Evolutionary conservation across 2,113 vertebrate genomes (phyloP), one percentile per base, ranked within the genome.

Genomic region (Varanus salvator): DNA sequence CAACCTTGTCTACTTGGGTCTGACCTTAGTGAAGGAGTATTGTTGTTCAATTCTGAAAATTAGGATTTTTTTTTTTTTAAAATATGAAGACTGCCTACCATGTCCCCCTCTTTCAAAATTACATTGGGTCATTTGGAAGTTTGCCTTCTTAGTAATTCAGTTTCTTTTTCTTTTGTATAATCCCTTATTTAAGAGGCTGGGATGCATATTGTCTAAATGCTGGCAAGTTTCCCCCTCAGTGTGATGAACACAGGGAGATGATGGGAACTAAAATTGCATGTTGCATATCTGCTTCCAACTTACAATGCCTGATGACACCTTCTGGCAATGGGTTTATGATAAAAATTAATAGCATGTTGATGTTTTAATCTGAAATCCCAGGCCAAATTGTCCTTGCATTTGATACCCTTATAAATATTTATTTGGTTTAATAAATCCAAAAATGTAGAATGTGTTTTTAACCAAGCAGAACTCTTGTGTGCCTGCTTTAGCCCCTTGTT

Each of bases 401-500:
- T 60, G 21, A 89, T 90, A 80, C 83, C 69, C 0, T 4, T 23
- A 1, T 0, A 80, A 74, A 6, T 52, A 19, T 54, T 91, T 89
- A n/a, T 66, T 85, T 57, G 3, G 1, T 23, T 72, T 89, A 92
- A 27, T n/a, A 72, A 74, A 92, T 80, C 84, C 91, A 50, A 52
- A 88, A 92, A 84, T 80, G 29, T 11, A 88, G 29, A 75, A 38
- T 75, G 64, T 76, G n/a, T 78, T 29, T 83, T 77, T 92, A 48
- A 69, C 6, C 44, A 48, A 69, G 27, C 82, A 85, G 78, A 80
- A 0, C 93, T 54, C 86, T 94, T 11, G 87, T 90, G 25, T 93
- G 89, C 84, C 86, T 92, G n/a, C 89, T 90, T 96, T 97, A 97
- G 95, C 96, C 95, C 96, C 93, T 87, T 94, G 87, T 89, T 93